phyloP scores from a whole-genome alignment of 1,140 invertebrate genomes.

The Formica selysi region DNA sequence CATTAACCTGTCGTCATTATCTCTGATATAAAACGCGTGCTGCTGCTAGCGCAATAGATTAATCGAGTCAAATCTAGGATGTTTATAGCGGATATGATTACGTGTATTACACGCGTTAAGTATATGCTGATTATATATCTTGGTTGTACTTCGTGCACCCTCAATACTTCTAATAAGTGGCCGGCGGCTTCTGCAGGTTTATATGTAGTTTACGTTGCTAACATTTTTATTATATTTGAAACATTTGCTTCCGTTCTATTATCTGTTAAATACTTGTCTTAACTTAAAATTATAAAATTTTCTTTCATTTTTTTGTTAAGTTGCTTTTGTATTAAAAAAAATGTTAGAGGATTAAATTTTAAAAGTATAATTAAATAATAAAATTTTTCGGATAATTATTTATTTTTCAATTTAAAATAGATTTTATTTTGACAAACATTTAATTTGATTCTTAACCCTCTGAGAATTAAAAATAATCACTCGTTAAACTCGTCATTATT shows the following conservation, averaged over 20 bases:
- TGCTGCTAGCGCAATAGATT: conserved; percentile 70
- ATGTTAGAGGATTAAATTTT: not conserved
- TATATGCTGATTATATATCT: conserved; percentile 68
- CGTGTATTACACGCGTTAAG: conserved; percentile 49
- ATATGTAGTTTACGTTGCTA: not conserved
- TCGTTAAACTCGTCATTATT: not conserved
- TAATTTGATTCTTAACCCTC: not conserved
- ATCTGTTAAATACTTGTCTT: not conserved
- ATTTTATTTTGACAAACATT: conserved; percentile 7
- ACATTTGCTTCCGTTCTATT: not conserved
- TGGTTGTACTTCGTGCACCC: conserved; percentile 19
- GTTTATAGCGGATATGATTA: conserved; percentile 72
- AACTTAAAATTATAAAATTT: not conserved
- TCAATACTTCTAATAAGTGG: conserved; percentile 45
- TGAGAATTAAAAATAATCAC: not conserved
- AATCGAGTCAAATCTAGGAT: conserved; percentile 74
- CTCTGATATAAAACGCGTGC: conserved; percentile 69
- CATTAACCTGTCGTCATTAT: conserved; percentile 75
- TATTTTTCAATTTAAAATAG: not conserved
- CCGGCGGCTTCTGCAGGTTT: conserved; percentile 18
- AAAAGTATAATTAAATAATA: not conserved
- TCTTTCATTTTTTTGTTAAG: not conserved
- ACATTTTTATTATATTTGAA: not conserved
- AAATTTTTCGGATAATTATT: not conserved
- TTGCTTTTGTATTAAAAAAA: too few relatives aligned